Base-by-base conservation (phyloP, 2,888 invertebrate species). In the Dusona sp. region DNA sequence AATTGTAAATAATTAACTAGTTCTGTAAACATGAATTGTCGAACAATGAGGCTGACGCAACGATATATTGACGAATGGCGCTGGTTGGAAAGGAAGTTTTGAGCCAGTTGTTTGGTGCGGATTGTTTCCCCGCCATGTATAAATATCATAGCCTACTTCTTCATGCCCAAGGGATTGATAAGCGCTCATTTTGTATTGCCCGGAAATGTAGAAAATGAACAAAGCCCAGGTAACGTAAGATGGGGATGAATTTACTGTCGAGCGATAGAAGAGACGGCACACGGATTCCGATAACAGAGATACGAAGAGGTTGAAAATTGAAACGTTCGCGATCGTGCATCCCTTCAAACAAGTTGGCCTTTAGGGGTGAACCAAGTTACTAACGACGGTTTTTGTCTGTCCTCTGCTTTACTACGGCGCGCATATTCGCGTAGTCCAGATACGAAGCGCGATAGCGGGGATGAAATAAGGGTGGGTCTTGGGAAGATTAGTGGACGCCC, bases 361-460 rank as follows among this genome's bases (percentile, higher is more conserved):
- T 85, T 89, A 57, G 89, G 38, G 85, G 81, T 86, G 88, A 88
- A 79, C 88, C 85, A 89, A 92, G 90, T 92, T 90, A 91, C 92
- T 91, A 92, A 92, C 91, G 91, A 92, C 67, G 91, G 91, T 91
- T 91, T 91, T 92, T 91, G 92, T 91, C 22, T 22, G 54, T 22
- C 19, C 57, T 25, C 13, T 22, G 57, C 13, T 57, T 64, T 75
- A 48, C 64, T 61, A 85, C 88, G 77, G 64, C 57, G 45, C 75
- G 68, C 68, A 78, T 65, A 54, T 72, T 51, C 79, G 38, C 22
- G 54, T 68, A 42, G 79, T 68, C 54, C 57, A 68, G 73, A 74
- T 57, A 75, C 68, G 75, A 72, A 29, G 68, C 67, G 54, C 77
- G 77, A 48, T 75, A 42, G 25, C 68, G 70, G 70, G 29, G 51